Conservation (phyloP, 2,888 invertebrate species). For the Adela reaumurella region DNA sequence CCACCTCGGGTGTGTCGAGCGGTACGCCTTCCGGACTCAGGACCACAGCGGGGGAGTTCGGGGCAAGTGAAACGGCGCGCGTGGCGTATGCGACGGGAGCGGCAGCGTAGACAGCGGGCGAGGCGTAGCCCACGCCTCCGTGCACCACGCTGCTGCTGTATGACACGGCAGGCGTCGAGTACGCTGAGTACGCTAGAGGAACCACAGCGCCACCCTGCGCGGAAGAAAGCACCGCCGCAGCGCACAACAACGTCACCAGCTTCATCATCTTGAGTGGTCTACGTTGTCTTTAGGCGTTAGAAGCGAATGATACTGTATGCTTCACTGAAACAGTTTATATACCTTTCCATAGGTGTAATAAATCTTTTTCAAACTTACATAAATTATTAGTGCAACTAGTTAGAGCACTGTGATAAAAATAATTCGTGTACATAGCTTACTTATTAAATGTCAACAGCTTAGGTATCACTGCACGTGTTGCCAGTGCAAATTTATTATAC, state of each 20-base stretch:
- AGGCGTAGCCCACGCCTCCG: conserved; percentile 11
- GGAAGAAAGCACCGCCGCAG: conserved; percentile 53
- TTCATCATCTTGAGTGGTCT: conserved; percentile 50
- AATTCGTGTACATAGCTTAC: too few relatives aligned
- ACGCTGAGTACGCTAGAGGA: conserved; percentile 27
- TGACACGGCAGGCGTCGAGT: conserved; percentile 20
- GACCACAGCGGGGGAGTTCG: conserved; percentile 41
- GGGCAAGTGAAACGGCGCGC: conserved; percentile 24
- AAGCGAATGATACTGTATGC: conserved; percentile 37
- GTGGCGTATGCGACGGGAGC: conserved; percentile 17
- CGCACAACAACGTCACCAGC: conserved; percentile 62
- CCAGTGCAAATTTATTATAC: too few relatives aligned
- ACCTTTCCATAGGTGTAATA: too few relatives aligned
- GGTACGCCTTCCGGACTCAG: conserved; percentile 44
- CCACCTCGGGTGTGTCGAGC: conserved; percentile 47
- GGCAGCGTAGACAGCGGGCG: conserved; percentile 20
- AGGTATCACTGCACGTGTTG: too few relatives aligned
- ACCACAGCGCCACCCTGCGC: conserved; percentile 34
- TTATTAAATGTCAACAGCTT: too few relatives aligned
- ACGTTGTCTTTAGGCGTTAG: conserved; percentile 23
- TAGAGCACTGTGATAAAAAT: too few relatives aligned
- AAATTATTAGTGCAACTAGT: too few relatives aligned
- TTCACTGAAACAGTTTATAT: conserved; percentile 9
- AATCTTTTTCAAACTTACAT: too few relatives aligned
- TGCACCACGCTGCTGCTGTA: conserved; percentile 27